Evolutionary conservation across 2,888 invertebrate species (phyloP), one percentile per base, ranked within the genome.

Genomic region (Calephelis perditalis): DNA sequence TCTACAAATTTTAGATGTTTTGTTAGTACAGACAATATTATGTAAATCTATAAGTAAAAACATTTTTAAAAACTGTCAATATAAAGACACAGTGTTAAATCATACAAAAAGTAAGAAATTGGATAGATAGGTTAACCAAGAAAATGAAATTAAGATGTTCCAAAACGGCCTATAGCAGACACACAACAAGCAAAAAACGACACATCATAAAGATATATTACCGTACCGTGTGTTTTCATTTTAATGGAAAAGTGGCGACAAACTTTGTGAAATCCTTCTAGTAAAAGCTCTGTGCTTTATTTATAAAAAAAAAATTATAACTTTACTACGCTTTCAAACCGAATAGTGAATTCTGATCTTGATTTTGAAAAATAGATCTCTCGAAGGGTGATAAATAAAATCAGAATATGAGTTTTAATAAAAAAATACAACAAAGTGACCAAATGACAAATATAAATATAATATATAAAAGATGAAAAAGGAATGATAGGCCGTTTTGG

Each of bases 401-500:
- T 59, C 56, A 26, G 59, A 67, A 62, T 43, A 55, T 40, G 73
- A 75, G 79, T 75, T 70, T 78, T 71, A 72, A 69, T 59, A 72
- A 76, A 78, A 68, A 68, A 70, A 70, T 63, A 69, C 80, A 78
- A 63, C 78, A 79, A 78, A 79, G 79, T 86, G 84, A 79, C 82
- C 78, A 73, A 78, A 84, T 84, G 82, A 64, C 37, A 67, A 69
- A 70, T 62, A 67, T 63, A 67, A 62, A 79, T 77, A 75, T 76
- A 80, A 79, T 78, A 81, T 74, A 82, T 81, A 82, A 75, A 75
- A 84, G 74, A 81, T 70, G 78, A 78, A 79, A 78, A 71, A 72
- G 77, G 79, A 73, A 79, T 84, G 85, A 90, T 90, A 90, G 91
- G 89, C 88, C 91, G 90, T 91, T 92, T 92, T 92, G 92, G 91